Percentiles rank a stretch among this genome's conserved stretches.
Evolutionary conservation across 1,140 invertebrate genomes (phyloP).

Genomic region (Gonatopus flavifemur): DNA sequence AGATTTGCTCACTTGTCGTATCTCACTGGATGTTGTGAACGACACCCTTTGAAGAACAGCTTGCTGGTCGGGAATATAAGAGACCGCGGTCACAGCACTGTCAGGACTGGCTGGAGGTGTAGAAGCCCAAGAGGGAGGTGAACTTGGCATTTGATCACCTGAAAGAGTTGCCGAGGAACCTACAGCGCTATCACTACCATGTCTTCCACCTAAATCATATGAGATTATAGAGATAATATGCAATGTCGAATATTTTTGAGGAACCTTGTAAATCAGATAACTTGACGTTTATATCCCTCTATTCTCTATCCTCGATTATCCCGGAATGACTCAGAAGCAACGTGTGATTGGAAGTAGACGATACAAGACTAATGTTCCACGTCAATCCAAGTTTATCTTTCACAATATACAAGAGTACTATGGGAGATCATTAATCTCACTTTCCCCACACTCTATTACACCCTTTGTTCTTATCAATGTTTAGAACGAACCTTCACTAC

Average conservation of each 20-base stretch:
- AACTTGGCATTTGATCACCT: constrained; percentile 58
- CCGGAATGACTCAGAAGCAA: too few species aligned
- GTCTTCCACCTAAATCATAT: constrained; percentile 40
- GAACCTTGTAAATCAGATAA: too few species aligned
- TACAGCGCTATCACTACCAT: constrained; percentile 61
- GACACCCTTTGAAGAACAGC: constrained; percentile 62
- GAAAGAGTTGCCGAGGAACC: constrained; percentile 63
- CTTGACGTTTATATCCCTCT: too few species aligned
- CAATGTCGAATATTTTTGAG: background rate
- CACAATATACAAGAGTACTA: too few species aligned
- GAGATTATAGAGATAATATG: background rate
- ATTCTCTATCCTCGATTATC: too few species aligned
- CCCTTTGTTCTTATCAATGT: background rate
- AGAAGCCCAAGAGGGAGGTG: constrained; percentile 64
- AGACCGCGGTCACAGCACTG: constrained; percentile 57
- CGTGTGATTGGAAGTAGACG: too few species aligned
- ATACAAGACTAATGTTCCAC: too few species aligned
- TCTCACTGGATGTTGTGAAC: constrained; percentile 61
- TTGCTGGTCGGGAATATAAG: constrained; percentile 61
- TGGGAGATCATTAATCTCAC: too few species aligned
- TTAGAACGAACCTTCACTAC: constrained; percentile 44
- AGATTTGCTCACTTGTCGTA: constrained; percentile 57
- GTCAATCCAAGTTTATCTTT: too few species aligned
- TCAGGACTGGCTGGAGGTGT: constrained; percentile 64
- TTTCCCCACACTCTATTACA: too few species aligned